These are phyloP conservation scores for Fundulus diaphanus DNA, from an alignment of 2,797 vertebrate genomes.

Conservation along the genomic window DNA sequence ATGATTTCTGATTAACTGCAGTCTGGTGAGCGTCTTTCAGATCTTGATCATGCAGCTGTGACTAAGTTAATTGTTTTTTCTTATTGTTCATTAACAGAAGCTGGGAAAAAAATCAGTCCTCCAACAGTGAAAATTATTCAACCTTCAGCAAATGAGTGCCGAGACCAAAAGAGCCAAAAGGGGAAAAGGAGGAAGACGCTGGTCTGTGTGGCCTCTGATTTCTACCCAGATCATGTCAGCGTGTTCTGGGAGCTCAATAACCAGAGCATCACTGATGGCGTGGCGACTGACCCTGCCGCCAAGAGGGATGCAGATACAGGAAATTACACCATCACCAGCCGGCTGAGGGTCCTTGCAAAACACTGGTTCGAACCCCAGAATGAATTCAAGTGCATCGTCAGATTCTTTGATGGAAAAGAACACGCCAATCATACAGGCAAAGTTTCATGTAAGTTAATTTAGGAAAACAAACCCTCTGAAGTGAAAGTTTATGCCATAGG, in stretches of 20 bases:
- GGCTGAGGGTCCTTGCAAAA: slow-evolving; percentile 48
- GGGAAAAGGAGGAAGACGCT: slow-evolving; percentile 54
- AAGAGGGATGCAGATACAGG: fast-evolving
- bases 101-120: fast-evolving
- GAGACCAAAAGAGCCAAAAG: not conserved
- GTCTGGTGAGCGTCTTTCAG: not conserved
- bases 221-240: slow-evolving; percentile 76
- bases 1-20: not conserved
- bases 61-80: not conserved
- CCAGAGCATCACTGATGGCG: fast-evolving
- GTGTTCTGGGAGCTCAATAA: slow-evolving; percentile 26
- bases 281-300: slow-evolving; percentile 66
- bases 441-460: not conserved
- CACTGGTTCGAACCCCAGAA: not conserved
- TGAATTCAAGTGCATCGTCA: slow-evolving; percentile 32
- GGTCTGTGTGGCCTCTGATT: slow-evolving; percentile 62
- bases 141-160: slow-evolving; percentile 29
- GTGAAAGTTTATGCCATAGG: not conserved
- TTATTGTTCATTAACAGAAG: not conserved
- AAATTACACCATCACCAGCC: slow-evolving; percentile 73
- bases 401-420: fast-evolving
- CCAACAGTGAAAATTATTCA: fast-evolving
- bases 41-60: not conserved
- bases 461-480: not conserved
- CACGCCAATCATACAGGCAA: fast-evolving